Evolutionary conservation across 2,113 vertebrate genomes (phyloP).

Genomic region (Dendrocopos noguchii): DNA sequence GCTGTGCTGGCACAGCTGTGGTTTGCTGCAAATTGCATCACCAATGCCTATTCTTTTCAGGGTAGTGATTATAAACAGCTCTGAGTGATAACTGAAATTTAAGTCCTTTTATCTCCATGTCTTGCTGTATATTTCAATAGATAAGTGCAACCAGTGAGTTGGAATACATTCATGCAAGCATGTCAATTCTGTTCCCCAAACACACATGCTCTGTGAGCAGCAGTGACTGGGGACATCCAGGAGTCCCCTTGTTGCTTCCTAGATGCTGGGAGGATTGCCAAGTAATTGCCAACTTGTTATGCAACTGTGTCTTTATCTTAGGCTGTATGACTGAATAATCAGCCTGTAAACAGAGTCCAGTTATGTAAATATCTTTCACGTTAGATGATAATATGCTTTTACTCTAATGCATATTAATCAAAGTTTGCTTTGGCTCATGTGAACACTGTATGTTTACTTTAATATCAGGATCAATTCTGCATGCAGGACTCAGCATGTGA

Average conservation of each 20-base stretch:
- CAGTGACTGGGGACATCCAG: not conserved
- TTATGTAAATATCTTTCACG: not conserved
- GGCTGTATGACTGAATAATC: not conserved
- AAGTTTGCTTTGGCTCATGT: not conserved
- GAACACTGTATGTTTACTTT: not conserved
- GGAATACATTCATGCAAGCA: not conserved
- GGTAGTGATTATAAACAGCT: not conserved
- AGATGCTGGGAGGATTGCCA: not conserved
- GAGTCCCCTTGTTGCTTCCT: not conserved
- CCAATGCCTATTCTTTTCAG: not conserved
- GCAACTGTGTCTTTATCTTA: not conserved
- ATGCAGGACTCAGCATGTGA: not conserved
- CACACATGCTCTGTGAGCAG: not conserved
- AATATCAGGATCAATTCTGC: not conserved
- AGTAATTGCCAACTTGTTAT: not conserved
- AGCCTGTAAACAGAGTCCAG: not conserved
- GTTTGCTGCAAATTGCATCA: not conserved
- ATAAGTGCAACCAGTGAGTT: not conserved
- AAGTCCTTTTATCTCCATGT: not conserved
- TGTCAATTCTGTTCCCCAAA: not conserved
- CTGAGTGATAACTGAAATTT: not conserved
- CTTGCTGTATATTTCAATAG: not conserved
- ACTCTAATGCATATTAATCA: not conserved
- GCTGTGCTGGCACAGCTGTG: not conserved
- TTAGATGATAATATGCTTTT: not conserved